Base-by-base conservation (phyloP, 2,113 vertebrate species). In the Chaetodon auriga region DNA sequence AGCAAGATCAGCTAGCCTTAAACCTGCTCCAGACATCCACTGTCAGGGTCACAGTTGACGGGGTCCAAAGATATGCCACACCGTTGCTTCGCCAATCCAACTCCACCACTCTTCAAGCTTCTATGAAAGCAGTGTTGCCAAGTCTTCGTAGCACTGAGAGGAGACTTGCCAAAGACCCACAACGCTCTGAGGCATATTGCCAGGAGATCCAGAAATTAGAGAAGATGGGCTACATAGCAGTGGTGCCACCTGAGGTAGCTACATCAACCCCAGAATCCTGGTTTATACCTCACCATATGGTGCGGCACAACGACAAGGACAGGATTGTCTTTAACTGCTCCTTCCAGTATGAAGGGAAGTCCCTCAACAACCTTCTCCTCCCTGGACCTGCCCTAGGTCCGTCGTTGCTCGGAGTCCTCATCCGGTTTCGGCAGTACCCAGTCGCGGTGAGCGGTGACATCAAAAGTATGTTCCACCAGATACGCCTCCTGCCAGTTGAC, bases 391-490 rank as follows among this genome's bases (percentile, higher is more conserved):
- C 55, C 21, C 18, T 81, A 5, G 61, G 87, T 0, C 61, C 61
- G 3, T 81, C 60, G 3, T 25, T 6, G 6, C n/a, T 61, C 7
- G 70, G 57, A 13, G 43, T 74, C 15, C 74, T 81, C 0, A 35
- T 82, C 2, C 6, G 48, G 4, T 84, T 84, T 21, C 7, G 41
- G 2, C 54, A 87, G 23, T 48, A 82, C 25, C 0, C 62, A 3
- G 25, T 78, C 2, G 54, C 84, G 4, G 51, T 82, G 4, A 82
- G 75, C 35, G 30, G 71, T 6, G 54, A 87, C 5, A 75, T 75
- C 5, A 75, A 86, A 10, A 23, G 46, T 1, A 85, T 89, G 83
- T 85, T 86, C n/a, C 75, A 84, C 48, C 78, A 87, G 25, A 41
- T 84, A 11, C 38, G 48, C 6, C 54, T 87, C 6, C 73, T 84